Conservation (phyloP, 1,140 invertebrate genomes). For the Lepidostoma basale region DNA sequence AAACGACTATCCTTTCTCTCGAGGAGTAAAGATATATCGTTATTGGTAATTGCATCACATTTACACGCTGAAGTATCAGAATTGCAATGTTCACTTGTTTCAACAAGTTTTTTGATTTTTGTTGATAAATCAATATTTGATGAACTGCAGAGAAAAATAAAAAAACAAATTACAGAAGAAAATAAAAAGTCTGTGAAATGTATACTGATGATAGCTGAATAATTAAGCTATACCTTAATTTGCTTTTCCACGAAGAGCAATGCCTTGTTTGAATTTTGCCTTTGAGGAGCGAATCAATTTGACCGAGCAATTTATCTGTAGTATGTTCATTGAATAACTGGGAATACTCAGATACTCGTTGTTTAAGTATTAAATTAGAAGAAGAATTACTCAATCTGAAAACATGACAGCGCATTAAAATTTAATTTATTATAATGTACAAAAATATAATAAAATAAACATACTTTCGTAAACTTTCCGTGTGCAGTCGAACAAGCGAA, state of each 20-base stretch:
- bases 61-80: conserved; percentile 27
- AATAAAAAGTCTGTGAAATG: no score
- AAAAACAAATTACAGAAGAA: no score
- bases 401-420: conserved; percentile 3
- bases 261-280: conserved; percentile 38
- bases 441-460: not conserved
- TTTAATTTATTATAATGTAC: not conserved
- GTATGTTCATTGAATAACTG: conserved; percentile 25
- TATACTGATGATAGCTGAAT: no score
- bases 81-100: conserved; percentile 27
- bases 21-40: conserved; percentile 16
- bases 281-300: conserved; percentile 34
- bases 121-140: conserved; percentile 24
- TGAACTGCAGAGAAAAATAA: conserved; percentile 19
- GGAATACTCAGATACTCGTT: conserved; percentile 32
- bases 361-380: conserved; percentile 29
- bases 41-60: not conserved
- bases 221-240: conserved; percentile 33
- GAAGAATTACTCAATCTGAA: conserved; percentile 39
- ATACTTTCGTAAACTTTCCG: conserved; percentile 32
- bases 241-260: conserved; percentile 35
- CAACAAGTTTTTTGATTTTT: conserved; percentile 20
- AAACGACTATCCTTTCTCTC: no score
- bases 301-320: conserved; percentile 25
- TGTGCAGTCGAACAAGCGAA: conserved; percentile 18